These are phyloP conservation scores for Carassius auratus DNA, from an alignment of 2,113 vertebrate genomes.

Conservation along the genomic window DNA sequence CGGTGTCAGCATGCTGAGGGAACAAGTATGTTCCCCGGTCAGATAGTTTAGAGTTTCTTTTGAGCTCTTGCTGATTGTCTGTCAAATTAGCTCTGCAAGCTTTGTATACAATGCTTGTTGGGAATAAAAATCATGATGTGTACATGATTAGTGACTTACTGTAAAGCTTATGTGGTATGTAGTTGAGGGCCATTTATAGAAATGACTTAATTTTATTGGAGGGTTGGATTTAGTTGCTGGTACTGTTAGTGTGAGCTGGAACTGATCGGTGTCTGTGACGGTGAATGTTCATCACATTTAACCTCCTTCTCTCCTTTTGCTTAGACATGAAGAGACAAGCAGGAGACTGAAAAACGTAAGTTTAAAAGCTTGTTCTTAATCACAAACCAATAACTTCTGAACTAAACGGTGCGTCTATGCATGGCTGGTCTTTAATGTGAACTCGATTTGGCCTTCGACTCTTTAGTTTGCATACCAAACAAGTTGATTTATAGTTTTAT, in stretches of 20 bases:
- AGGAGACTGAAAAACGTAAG: constrained; percentile 98
- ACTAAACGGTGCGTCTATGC: not conserved
- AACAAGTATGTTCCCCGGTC: constrained; percentile 3
- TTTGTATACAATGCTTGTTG: not conserved
- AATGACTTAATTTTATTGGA: constrained; percentile 19
- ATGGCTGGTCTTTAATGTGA: not conserved
- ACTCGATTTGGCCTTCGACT: constrained; percentile 1
- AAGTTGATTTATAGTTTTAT: not conserved
- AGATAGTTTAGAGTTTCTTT: not conserved
- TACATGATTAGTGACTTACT: not conserved
- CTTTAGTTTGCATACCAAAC: constrained; percentile 23
- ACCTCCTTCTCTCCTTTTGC: constrained; percentile 49
- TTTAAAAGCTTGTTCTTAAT: constrained; percentile 26
- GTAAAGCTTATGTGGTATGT: not conserved
- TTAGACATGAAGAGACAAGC: constrained; percentile 86
- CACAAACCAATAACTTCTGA: not conserved
- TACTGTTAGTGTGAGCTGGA: constrained; percentile 11
- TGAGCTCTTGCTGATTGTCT: not conserved
- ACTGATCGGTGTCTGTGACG: constrained; percentile 18
- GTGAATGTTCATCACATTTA: not conserved
- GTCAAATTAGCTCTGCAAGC: not conserved
- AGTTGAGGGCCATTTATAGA: constrained; percentile 33
- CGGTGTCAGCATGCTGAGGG: not conserved
- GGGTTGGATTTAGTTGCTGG: constrained; percentile 34
- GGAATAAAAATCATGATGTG: not conserved